A percentile compares a stretch with the other conserved stretches of the same genome.
Evolutionary conservation across 2,888 invertebrate genomes (phyloP).

Genomic region (Neoascia interrupta): DNA sequence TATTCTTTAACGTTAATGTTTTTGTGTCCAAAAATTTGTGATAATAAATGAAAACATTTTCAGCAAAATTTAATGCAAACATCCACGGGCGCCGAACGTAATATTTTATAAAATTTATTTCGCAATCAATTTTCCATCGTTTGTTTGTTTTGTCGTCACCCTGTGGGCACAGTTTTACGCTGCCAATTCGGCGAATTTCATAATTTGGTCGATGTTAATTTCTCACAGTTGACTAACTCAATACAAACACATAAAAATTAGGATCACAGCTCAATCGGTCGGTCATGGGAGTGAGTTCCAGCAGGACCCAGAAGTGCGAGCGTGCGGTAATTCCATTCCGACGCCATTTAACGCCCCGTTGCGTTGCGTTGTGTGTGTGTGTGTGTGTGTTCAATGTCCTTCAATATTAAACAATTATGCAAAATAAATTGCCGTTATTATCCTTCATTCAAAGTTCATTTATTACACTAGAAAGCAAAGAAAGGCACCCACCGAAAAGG

Average conservation of each 20-base stretch:
- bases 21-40: too few species aligned
- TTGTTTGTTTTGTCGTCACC: constrained; percentile 11
- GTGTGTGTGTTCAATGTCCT: constrained; percentile 5
- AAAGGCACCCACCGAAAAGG: background rate
- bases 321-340: background rate
- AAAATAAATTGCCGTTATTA: constrained; percentile 58
- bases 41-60: too few species aligned
- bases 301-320: too few species aligned
- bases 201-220: constrained; percentile 18
- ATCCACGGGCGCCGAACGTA: too few species aligned
- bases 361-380: background rate
- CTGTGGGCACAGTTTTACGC: constrained; percentile 5
- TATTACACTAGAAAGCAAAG: constrained; percentile 22
- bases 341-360: background rate
- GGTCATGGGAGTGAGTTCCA: too few species aligned
- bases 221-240: constrained; percentile 22
- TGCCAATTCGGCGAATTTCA: background rate
- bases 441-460: constrained; percentile 46
- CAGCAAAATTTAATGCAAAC: too few species aligned
- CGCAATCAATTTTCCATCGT: background rate
- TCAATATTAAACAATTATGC: constrained; percentile 58
- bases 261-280: constrained; percentile 3
- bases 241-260: background rate
- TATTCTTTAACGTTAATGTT: too few species aligned
- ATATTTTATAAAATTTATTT: too few species aligned